phyloP scores from a whole-genome alignment of 1,140 invertebrate species.

The Drosophila kurseongensis region DNA sequence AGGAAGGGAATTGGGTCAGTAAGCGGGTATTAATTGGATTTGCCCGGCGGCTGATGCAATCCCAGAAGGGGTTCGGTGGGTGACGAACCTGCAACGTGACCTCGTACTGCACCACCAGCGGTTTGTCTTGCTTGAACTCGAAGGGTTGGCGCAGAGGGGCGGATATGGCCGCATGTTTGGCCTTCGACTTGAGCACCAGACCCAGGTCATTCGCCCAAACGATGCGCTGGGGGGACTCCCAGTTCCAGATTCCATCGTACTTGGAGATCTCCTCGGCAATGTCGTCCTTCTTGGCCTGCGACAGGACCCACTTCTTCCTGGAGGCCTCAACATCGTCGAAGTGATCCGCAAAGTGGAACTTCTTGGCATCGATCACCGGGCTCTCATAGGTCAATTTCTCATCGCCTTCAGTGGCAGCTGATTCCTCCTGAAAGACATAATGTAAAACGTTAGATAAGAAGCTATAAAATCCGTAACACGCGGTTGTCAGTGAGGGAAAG shows the following conservation, averaged over 20 bases:
- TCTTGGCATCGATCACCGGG: slow-evolving; percentile 87
- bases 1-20: slow-evolving; percentile 55
- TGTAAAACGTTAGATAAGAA: slow-evolving; percentile 45
- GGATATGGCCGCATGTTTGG: slow-evolving; percentile 98
- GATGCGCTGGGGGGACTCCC: slow-evolving; percentile 92
- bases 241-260: slow-evolving; percentile 94
- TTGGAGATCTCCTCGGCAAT: slow-evolving; percentile 96
- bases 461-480: slow-evolving; percentile 52
- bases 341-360: slow-evolving; percentile 93
- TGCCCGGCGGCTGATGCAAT: slow-evolving; percentile 69
- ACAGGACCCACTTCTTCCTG: slow-evolving; percentile 93
- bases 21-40: slow-evolving; percentile 78
- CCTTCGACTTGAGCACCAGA: slow-evolving; percentile 96
- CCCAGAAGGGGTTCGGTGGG: slow-evolving; percentile 8
- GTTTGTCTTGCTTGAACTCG: slow-evolving; percentile 92
- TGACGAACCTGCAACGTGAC: slow-evolving; percentile 88
- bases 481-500: slow-evolving; percentile 39
- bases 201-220: slow-evolving; percentile 94
- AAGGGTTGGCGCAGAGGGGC: slow-evolving; percentile 93
- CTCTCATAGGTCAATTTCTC: slow-evolving; percentile 86
- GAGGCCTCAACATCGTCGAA: slow-evolving; percentile 93
- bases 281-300: slow-evolving; percentile 97
- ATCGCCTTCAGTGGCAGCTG: slow-evolving; percentile 10
- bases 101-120: slow-evolving; percentile 98
- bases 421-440: slow-evolving; percentile 57